A percentile compares a stretch with the other conserved stretches of the same genome.
These are phyloP conservation scores for Mormyrops boulengeri DNA, from an alignment of 2,797 vertebrate genomes.

Conservation along the genomic window DNA sequence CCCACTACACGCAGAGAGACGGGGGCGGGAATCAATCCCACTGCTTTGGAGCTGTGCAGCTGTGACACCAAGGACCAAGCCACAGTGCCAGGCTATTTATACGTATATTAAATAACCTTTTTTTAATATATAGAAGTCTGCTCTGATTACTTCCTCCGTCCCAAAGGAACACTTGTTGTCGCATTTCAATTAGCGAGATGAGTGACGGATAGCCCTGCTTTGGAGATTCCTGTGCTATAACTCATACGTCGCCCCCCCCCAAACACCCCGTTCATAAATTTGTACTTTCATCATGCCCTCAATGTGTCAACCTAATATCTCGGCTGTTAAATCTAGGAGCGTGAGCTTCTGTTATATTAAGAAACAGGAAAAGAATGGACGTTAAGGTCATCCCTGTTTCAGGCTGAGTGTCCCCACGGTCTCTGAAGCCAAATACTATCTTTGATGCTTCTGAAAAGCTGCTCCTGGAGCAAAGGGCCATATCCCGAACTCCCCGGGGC, in stretches of 20 bases:
- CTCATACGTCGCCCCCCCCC: conserved; percentile 6
- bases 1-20: background rate
- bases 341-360: conserved; percentile 28
- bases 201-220: background rate
- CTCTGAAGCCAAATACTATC: background rate
- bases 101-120: background rate
- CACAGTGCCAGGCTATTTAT: background rate
- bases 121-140: background rate
- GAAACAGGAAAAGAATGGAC: conserved; percentile 32
- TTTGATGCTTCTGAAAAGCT: conserved; percentile 20
- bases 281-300: conserved; percentile 46
- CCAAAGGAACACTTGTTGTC: background rate
- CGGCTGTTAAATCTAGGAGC: conserved; percentile 39
- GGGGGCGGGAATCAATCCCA: background rate
- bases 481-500: background rate
- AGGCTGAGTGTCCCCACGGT: conserved; percentile 1
- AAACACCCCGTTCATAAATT: conserved; percentile 15
- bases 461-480: background rate
- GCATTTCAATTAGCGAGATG: background rate
- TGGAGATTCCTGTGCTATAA: background rate
- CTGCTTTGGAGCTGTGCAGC: background rate
- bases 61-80: background rate
- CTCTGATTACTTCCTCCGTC: background rate
- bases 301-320: conserved; percentile 57
- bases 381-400: conserved; percentile 20